Evolutionary conservation across 2,797 vertebrate species (phyloP).

Genomic region (Pelobates cultripes): DNA sequence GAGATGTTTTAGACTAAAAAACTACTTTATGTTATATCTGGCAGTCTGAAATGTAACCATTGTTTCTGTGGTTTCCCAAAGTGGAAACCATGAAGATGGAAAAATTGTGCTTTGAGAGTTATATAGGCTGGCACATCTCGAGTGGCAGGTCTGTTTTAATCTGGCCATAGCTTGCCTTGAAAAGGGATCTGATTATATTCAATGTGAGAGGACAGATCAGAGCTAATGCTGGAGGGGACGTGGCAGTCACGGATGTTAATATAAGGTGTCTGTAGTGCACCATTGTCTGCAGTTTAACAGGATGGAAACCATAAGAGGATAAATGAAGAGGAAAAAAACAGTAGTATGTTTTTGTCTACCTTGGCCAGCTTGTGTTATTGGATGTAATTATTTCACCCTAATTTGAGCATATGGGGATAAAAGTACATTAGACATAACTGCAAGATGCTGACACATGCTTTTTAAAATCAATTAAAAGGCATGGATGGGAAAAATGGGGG

Average conservation of each 20-base stretch:
- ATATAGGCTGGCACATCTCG: not conserved
- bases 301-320: no score
- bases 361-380: not conserved
- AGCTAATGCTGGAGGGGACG: no score
- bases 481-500: not conserved
- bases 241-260: no score
- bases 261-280: no score
- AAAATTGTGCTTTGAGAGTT: not conserved
- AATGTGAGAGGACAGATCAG: no score
- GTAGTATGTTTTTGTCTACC: not conserved
- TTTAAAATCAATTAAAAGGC: constrained; percentile 2
- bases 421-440: not conserved
- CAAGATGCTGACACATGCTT: not conserved
- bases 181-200: not conserved
- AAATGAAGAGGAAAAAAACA: not conserved
- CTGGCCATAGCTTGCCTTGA: not conserved
- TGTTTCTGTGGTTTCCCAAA: not conserved
- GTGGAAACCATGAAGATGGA: not conserved
- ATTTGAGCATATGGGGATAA: not conserved
- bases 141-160: not conserved
- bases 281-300: no score
- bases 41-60: not conserved
- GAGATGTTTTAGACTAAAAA: not conserved
- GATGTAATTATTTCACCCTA: not conserved
- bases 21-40: not conserved